Conservation (phyloP, 2,113 vertebrate species). For the Balaenoptera acutorostrata region DNA sequence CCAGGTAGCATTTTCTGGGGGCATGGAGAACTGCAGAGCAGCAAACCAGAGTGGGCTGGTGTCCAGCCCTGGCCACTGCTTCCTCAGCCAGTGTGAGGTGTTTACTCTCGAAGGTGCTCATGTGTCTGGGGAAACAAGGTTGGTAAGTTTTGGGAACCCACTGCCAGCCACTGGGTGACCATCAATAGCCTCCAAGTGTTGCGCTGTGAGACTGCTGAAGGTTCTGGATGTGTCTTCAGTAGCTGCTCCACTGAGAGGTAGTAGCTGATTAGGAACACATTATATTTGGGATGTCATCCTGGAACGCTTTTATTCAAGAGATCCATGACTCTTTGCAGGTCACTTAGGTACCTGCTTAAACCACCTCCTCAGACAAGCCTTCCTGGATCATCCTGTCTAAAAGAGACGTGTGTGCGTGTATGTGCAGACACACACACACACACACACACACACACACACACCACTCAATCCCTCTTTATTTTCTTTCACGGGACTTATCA, state of each 20-base stretch:
- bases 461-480: not conserved
- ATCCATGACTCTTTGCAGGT: not conserved
- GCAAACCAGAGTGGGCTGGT: not conserved
- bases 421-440: not conserved
- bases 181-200: not conserved
- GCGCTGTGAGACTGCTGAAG: not conserved
- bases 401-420: not conserved
- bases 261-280: not conserved
- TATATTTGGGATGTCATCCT: not conserved
- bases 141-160: not conserved
- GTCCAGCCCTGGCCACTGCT: not conserved
- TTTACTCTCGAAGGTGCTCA: not conserved
- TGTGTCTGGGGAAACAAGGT: not conserved
- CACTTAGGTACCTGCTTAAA: not conserved
- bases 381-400: not conserved
- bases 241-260: not conserved
- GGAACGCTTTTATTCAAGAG: not conserved
- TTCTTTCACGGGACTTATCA: not conserved
- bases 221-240: not conserved
- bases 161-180: no score
- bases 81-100: not conserved
- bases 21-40: fast-evolving
- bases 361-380: not conserved
- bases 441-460: no score
- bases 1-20: not conserved